Percentiles rank a stretch among this genome's conserved stretches.
Evolutionary conservation across 1,140 invertebrate species (phyloP).

Genomic region (Brachionus manjavacas): DNA sequence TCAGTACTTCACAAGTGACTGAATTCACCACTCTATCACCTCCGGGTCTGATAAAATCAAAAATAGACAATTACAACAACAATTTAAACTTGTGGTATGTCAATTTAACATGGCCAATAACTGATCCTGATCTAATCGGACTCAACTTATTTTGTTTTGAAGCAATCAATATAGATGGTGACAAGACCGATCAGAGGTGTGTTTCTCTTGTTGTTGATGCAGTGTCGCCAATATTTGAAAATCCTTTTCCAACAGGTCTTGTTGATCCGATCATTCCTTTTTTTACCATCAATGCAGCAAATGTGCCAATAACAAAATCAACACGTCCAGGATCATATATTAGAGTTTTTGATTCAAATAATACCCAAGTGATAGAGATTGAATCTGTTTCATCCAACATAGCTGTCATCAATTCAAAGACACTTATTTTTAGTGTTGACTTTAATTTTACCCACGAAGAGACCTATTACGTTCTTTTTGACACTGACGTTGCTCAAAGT

Average conservation of each 20-base stretch:
- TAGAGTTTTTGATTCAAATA: neutral
- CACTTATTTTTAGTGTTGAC: neutral
- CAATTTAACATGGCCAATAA: neutral
- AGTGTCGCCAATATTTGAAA: neutral
- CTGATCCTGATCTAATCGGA: neutral
- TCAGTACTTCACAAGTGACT: neutral
- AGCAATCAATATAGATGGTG: too few species aligned
- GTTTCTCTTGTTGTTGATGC: too few species aligned
- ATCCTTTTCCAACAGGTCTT: neutral
- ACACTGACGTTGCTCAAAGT: neutral
- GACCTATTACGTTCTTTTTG: neutral
- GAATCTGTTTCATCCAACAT: neutral
- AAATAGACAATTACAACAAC: neutral
- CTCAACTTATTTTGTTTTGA: too few species aligned
- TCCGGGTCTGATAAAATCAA: neutral
- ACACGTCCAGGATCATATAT: neutral
- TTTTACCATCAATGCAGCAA: neutral
- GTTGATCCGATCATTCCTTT: neutral
- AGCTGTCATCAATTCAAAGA: neutral
- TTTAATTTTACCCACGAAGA: neutral
- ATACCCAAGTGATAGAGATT: neutral
- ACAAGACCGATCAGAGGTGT: too few species aligned
- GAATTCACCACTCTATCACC: neutral
- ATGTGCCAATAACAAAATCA: neutral
- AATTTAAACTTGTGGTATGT: neutral